Percentiles rank a stretch among this genome's conserved stretches.
phyloP scores from a whole-genome alignment of 2,797 vertebrate species.

The Gadopsis bispinosus region DNA sequence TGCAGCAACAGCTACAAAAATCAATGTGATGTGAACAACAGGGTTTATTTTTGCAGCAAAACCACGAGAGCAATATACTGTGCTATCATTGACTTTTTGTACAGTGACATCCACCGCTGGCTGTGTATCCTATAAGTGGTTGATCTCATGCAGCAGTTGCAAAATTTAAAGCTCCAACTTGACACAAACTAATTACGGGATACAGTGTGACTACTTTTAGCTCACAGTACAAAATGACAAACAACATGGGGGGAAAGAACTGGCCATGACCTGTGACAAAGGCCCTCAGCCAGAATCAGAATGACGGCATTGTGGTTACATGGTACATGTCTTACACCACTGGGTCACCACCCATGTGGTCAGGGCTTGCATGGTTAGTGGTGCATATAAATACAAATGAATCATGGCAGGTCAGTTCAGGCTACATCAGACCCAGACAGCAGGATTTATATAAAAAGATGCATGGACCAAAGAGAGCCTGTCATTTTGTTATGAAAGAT shows the following conservation, averaged over 20 bases:
- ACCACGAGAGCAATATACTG: background rate
- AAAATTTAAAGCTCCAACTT: slow-evolving; percentile 36
- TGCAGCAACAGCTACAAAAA: slow-evolving; percentile 18
- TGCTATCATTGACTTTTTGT: slow-evolving; percentile 10
- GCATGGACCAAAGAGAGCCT: background rate
- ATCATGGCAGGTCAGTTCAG: slow-evolving; percentile 27
- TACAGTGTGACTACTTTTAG: slow-evolving; percentile 8
- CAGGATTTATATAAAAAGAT: slow-evolving; percentile 21
- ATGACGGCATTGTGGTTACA: slow-evolving; percentile 21
- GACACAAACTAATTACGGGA: slow-evolving; percentile 44
- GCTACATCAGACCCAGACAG: slow-evolving; percentile 10
- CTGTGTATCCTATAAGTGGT: slow-evolving; percentile 28
- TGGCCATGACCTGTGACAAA: slow-evolving; percentile 18
- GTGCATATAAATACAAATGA: slow-evolving; percentile 62
- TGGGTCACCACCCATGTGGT: slow-evolving; percentile 40
- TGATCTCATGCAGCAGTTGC: slow-evolving; percentile 34
- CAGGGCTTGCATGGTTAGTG: slow-evolving; percentile 26
- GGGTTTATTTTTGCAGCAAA: slow-evolving; percentile 38
- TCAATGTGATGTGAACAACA: slow-evolving; percentile 32
- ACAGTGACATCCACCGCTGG: background rate
- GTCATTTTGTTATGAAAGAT: background rate
- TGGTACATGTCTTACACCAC: slow-evolving; percentile 25
- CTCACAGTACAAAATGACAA: slow-evolving; percentile 5
- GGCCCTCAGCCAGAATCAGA: slow-evolving; percentile 13
- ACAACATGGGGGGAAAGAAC: background rate